Base-by-base conservation (phyloP, 2,113 vertebrate species). In the Pollimyrus isidori region DNA sequence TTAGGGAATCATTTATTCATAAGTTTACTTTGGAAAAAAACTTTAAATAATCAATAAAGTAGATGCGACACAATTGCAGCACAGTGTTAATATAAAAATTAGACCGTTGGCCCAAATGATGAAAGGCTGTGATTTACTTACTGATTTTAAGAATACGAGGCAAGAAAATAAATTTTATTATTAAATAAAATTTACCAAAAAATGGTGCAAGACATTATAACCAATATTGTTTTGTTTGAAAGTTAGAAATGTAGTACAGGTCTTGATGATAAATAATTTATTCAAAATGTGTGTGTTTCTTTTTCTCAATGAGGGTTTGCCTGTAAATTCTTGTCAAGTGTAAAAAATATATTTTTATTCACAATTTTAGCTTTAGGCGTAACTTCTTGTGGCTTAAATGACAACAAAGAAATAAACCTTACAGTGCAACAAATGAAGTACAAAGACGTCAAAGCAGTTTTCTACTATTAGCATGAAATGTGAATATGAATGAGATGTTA, bases 21-120 rank as follows among this genome's bases (percentile, higher is more conserved):
- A n/a, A 62, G 76, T 93, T 42, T 19, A 42, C 73, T 39, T 80
- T 42, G 35, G 15, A 42, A 80, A 76, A 39, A 76, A 80, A 76
- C 1, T 0, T 30, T 4, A 30, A 26, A 69, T 30, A 76, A 39
- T 76, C 7, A 76, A 80, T 15, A 80, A 19, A 94, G 94, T 93
- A 95, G 93, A 93, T 95, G 95, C 92, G 93, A 95, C 93, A 94
- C 95, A 94, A 95, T 92, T 93, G 93, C 92, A 69, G 48, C 42
- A 88, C 50, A 92, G 65, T 7, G 93, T 90, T 88, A 86, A 88
- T 94, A 80, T 80, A 7, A 92, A 92, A 94, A 95, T 96, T 94
- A 95, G 94, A 95, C 96, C 94, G 95, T 95, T 94, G 96, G 97
- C 96, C 97, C 97, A 98, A 97, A 98, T 97, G 96, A 97, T 97